A percentile compares a stretch with the other conserved stretches of the same genome.
These are phyloP conservation scores for Hypomecis atomaria DNA, from an alignment of 2,888 invertebrate genomes.

Conservation along the genomic window DNA sequence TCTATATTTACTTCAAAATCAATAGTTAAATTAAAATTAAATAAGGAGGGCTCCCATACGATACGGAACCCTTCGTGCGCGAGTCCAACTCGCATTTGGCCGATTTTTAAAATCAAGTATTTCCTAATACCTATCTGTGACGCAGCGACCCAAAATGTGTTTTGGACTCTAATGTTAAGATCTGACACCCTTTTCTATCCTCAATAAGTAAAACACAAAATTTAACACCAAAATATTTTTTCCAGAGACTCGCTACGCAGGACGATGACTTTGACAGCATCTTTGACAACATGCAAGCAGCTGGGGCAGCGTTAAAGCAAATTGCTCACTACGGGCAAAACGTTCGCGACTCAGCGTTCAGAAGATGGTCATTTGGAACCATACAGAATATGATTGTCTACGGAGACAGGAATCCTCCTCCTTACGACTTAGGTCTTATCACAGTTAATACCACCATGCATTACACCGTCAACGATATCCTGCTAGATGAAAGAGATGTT, in stretches of 20 bases:
- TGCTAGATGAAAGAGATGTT: slow-evolving; percentile 64
- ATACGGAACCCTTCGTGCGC: too few species aligned
- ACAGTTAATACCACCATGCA: slow-evolving; percentile 62
- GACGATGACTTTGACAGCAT: background rate
- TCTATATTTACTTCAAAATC: too few species aligned
- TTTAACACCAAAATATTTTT: background rate
- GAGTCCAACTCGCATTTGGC: too few species aligned
- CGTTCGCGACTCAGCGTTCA: slow-evolving; percentile 62
- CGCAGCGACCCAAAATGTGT: too few species aligned
- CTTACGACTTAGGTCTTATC: slow-evolving; percentile 59
- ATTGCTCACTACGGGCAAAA: slow-evolving; percentile 71
- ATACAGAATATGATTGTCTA: slow-evolving; percentile 55
- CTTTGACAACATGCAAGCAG: slow-evolving; percentile 28
- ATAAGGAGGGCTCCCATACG: too few species aligned
- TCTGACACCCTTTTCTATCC: too few species aligned
- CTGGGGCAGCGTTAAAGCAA: slow-evolving; percentile 67
- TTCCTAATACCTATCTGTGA: too few species aligned
- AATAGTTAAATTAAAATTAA: too few species aligned
- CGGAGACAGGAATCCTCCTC: slow-evolving; percentile 54
- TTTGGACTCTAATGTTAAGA: too few species aligned
- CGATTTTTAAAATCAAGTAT: too few species aligned
- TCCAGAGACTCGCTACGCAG: slow-evolving; percentile 17
- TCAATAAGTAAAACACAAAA: too few species aligned
- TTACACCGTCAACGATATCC: slow-evolving; percentile 59
- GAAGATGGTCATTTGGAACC: slow-evolving; percentile 60